Evolutionary conservation across 2,113 vertebrate genomes (phyloP).

Genomic region (Lepus timidus): DNA sequence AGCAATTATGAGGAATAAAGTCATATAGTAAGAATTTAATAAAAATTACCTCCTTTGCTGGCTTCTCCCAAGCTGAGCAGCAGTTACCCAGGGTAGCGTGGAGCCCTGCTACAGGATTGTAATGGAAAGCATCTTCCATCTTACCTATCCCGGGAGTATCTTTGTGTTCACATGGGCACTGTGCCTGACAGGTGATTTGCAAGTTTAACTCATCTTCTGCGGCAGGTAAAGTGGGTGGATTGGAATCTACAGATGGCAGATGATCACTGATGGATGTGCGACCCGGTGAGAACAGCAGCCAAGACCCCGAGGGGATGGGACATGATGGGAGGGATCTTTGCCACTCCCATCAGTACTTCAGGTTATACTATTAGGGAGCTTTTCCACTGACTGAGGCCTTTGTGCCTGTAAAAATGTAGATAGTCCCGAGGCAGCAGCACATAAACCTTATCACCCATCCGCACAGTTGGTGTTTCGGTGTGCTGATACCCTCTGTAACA

Average conservation of each 20-base stretch:
- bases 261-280: not conserved
- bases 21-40: not conserved
- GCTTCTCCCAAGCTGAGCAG: not conserved
- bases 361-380: slow-evolving; percentile 4
- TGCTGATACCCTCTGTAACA: slow-evolving; percentile 7
- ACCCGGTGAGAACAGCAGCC: not conserved
- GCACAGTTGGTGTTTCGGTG: not conserved
- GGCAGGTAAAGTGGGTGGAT: not conserved
- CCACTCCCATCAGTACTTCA: not conserved
- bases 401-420: slow-evolving; percentile 48
- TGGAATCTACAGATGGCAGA: not conserved
- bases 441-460: not conserved
- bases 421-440: not conserved
- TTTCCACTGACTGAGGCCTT: slow-evolving; percentile 41
- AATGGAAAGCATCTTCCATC: not conserved
- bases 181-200: not conserved
- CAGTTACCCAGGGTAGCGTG: not conserved
- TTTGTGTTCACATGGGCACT: not conserved
- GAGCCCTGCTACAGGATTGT: not conserved
- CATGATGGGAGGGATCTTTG: not conserved
- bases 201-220: not conserved
- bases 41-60: not conserved
- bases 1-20: not conserved
- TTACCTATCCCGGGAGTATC: not conserved
- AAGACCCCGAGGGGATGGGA: not conserved